Evolutionary conservation across 2,113 vertebrate species (phyloP).

Genomic region (Anser cygnoides): DNA sequence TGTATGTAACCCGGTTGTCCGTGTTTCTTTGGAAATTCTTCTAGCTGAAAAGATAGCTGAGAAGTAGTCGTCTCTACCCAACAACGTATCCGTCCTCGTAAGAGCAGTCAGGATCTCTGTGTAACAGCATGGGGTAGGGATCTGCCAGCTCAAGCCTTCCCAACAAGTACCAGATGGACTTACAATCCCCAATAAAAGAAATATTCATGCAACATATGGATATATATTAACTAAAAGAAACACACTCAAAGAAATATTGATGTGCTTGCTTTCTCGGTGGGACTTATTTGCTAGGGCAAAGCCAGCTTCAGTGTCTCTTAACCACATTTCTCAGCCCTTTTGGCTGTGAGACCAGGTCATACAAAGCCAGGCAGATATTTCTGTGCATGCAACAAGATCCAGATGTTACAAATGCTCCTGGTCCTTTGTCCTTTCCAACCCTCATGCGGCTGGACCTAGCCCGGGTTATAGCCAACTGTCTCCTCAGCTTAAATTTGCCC

Average conservation of each 20-base stretch:
- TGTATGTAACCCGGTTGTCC: neutral
- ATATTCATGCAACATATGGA: slow-evolving; percentile 53
- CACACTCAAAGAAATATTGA: slow-evolving; percentile 4
- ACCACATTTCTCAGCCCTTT: slow-evolving; percentile 6
- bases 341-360: neutral
- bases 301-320: neutral
- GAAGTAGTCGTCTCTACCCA: neutral
- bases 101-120: neutral
- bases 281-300: slow-evolving; percentile 39
- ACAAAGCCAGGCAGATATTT: neutral
- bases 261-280: slow-evolving; percentile 21
- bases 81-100: neutral
- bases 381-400: slow-evolving; percentile 35
- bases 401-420: slow-evolving; percentile 37
- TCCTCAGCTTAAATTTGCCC: slow-evolving; percentile 1
- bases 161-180: slow-evolving; percentile 40
- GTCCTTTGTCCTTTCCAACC: neutral
- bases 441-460: neutral
- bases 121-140: neutral
- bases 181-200: slow-evolving; percentile 26
- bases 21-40: neutral
- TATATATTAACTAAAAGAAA: slow-evolving; percentile 49
- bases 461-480: slow-evolving; percentile 18
- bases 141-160: slow-evolving; percentile 3
- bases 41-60: neutral